Evolutionary conservation across 2,797 vertebrate species (phyloP).

Genomic region (Orestias chungarensis): DNA sequence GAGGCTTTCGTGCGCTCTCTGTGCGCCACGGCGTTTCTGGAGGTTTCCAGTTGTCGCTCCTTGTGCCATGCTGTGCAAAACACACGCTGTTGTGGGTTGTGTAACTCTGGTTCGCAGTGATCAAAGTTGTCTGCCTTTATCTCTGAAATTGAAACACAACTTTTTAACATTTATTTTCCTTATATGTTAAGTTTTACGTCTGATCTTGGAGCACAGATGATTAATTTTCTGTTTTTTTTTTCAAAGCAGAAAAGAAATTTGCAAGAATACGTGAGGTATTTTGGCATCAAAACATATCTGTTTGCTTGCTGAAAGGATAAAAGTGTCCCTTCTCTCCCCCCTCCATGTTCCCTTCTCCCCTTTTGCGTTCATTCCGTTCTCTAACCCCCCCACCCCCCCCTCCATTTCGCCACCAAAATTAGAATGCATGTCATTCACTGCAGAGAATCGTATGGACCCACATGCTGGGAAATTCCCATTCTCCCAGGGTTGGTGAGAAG

Average conservation of each 20-base stretch:
- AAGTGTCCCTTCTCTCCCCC: not conserved
- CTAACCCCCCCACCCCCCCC: constrained; percentile 68
- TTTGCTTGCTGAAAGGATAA: constrained; percentile 28
- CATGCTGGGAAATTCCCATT: constrained; percentile 79
- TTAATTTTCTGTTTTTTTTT: not conserved
- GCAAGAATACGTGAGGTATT: not conserved
- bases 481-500: constrained; percentile 68
- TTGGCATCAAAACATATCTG: constrained; percentile 26
- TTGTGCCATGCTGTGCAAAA: constrained; percentile 48
- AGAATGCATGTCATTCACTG: constrained; percentile 79
- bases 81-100: constrained; percentile 62
- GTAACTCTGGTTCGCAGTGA: constrained; percentile 58
- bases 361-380: constrained; percentile 13
- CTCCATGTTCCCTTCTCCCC: not conserved
- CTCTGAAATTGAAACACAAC: not conserved
- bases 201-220: constrained; percentile 3
- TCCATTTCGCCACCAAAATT: constrained; percentile 71
- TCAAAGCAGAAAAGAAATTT: not conserved
- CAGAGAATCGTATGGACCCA: constrained; percentile 73
- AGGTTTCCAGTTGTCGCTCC: constrained; percentile 31
- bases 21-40: constrained; percentile 23
- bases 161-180: constrained; percentile 14
- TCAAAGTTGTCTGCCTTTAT: constrained; percentile 54
- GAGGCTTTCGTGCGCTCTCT: constrained; percentile 27
- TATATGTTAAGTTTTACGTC: constrained; percentile 15